Evolutionary conservation across 2,888 invertebrate genomes (phyloP).

Genomic region (Tiliacea aurago): DNA sequence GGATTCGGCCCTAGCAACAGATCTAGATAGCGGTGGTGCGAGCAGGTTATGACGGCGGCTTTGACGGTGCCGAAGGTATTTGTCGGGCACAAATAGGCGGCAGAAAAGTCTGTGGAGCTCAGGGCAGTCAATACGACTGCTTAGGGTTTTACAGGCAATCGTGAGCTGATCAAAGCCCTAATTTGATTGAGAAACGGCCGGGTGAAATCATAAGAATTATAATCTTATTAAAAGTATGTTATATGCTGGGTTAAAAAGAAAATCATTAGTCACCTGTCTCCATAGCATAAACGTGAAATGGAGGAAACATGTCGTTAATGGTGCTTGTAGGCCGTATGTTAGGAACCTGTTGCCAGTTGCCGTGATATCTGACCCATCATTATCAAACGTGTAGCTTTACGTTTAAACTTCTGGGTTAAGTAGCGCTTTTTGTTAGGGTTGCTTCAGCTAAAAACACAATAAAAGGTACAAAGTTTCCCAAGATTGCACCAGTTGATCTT

Average conservation of each 20-base stretch:
- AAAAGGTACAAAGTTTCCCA: background rate
- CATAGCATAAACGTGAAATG: slow-evolving; percentile 1
- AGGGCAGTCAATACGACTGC: no score
- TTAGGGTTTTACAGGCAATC: no score
- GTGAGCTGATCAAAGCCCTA: no score
- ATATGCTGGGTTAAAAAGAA: background rate
- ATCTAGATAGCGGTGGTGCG: no score
- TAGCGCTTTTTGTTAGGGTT: slow-evolving; percentile 5
- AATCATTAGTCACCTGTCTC: slow-evolving; percentile 8
- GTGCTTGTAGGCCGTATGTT: slow-evolving; percentile 5
- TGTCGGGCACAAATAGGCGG: no score
- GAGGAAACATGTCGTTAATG: slow-evolving; percentile 20
- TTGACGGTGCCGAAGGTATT: no score
- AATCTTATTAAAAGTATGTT: background rate
- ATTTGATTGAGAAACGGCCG: background rate
- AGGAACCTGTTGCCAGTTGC: slow-evolving; percentile 19
- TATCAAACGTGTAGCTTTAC: slow-evolving; percentile 23
- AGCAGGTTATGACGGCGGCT: no score
- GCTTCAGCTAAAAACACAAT: background rate
- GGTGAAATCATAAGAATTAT: background rate
- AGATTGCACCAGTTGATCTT: background rate
- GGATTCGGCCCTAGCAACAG: no score
- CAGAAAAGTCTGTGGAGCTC: no score
- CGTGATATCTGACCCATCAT: slow-evolving; percentile 38
- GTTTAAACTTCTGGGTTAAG: slow-evolving; percentile 7